Evolutionary conservation across 2,888 invertebrate genomes (phyloP).

Genomic region (Agriopis aurantiaria): DNA sequence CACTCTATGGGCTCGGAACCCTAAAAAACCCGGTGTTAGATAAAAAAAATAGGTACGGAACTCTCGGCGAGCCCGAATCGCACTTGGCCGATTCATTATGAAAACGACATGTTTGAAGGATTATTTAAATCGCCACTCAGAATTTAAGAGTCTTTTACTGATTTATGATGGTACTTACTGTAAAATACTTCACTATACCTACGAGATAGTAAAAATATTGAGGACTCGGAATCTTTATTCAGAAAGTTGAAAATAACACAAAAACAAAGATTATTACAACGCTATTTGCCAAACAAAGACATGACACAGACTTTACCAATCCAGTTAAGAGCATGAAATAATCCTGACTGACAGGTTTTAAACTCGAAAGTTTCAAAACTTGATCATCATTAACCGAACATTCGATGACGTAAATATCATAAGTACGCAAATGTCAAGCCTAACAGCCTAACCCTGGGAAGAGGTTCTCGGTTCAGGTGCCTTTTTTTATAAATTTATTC

Average conservation of each 20-base stretch:
- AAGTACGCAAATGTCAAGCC: neutral
- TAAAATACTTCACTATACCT: neutral
- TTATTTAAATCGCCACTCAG: no score
- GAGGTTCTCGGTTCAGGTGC: neutral
- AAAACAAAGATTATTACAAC: no score
- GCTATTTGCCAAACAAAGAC: constrained; percentile 21
- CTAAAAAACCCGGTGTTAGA: no score
- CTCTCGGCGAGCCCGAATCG: no score
- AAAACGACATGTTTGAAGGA: no score
- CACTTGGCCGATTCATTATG: no score
- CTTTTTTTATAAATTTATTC: no score
- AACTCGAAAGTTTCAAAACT: constrained; percentile 17
- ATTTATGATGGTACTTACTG: neutral
- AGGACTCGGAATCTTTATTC: neutral
- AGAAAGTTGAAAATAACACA: no score
- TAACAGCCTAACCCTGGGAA: neutral
- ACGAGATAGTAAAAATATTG: neutral
- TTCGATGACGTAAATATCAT: constrained; percentile 12
- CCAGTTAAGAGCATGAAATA: constrained; percentile 44
- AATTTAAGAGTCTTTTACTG: no score
- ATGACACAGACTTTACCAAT: constrained; percentile 43
- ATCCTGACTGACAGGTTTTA: constrained; percentile 39
- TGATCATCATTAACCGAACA: constrained; percentile 24
- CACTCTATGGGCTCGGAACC: no score
- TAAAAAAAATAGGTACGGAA: no score